These are phyloP conservation scores for Yponomeuta plumbellus DNA, from an alignment of 2,888 invertebrate genomes.

Conservation along the genomic window DNA sequence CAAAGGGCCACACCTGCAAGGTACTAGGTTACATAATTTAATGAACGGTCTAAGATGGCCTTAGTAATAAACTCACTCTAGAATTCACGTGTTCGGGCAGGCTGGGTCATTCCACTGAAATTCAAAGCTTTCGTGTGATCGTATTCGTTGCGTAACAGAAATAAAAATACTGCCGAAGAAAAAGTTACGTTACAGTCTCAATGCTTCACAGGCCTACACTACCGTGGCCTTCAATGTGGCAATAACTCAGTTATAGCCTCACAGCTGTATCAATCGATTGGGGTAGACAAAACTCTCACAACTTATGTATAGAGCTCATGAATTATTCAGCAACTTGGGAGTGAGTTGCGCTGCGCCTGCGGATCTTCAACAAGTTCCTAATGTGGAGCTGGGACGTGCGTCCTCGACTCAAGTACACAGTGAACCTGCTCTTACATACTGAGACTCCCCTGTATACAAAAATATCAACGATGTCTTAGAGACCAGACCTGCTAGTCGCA, in stretches of 20 bases:
- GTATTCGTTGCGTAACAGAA: not conserved
- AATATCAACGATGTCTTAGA: not conserved
- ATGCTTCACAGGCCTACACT: not conserved
- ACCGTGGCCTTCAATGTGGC: slow-evolving; percentile 38
- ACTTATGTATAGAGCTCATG: slow-evolving; percentile 36
- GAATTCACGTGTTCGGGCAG: not conserved
- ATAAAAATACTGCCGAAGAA: not conserved
- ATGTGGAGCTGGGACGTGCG: slow-evolving; percentile 28
- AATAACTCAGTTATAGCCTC: slow-evolving; percentile 45
- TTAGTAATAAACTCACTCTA: not conserved
- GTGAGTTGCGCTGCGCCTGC: slow-evolving; percentile 23
- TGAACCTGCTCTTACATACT: not conserved
- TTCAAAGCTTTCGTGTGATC: not conserved
- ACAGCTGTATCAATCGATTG: slow-evolving; percentile 38
- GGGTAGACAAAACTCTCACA: slow-evolving; percentile 38
- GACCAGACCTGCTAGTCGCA: not conserved
- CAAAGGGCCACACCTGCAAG: not conserved
- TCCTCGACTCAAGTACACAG: slow-evolving; percentile 17
- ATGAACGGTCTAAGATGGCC: not conserved
- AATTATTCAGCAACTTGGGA: slow-evolving; percentile 44
- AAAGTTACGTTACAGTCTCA: not conserved
- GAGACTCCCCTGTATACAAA: not conserved
- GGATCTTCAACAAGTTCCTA: slow-evolving; percentile 48
- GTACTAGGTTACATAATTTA: not conserved
- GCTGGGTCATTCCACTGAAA: not conserved